Evolutionary conservation across 2,113 vertebrate species (phyloP).

Genomic region (Hemichromis elongatus): DNA sequence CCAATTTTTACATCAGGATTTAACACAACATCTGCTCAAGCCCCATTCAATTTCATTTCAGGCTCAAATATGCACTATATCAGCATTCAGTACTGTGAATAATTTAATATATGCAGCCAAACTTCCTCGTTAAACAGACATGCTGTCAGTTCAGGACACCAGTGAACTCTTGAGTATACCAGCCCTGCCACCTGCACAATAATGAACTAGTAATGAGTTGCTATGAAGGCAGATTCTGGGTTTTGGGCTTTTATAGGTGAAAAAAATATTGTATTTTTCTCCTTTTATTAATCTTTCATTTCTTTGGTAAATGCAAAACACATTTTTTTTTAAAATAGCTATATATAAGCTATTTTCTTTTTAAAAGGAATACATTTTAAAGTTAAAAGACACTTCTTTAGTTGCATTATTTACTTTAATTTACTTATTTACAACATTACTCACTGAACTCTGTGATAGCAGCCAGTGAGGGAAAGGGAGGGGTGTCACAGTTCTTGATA

Average conservation of each 20-base stretch:
- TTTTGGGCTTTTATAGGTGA: neutral
- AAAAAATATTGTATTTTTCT: neutral
- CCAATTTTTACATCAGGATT: neutral
- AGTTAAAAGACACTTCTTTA: neutral
- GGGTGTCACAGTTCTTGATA: neutral
- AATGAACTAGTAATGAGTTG: neutral
- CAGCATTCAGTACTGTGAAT: neutral
- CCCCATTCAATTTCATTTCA: neutral
- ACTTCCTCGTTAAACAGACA: neutral
- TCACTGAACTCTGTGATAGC: neutral
- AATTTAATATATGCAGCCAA: neutral
- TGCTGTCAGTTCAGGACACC: neutral
- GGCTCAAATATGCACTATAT: neutral
- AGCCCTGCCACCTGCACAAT: neutral
- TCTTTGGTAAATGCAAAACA: neutral
- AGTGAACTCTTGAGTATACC: neutral
- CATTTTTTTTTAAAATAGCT: rapidly evolving
- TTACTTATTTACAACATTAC: neutral
- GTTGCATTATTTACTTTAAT: neutral
- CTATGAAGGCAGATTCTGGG: neutral
- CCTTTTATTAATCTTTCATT: neutral
- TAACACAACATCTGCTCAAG: neutral
- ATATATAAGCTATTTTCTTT: neutral
- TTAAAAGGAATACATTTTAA: neutral
- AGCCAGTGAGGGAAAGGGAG: neutral